Conservation (phyloP, 2,888 invertebrate genomes). For the Nomada fucata region DNA sequence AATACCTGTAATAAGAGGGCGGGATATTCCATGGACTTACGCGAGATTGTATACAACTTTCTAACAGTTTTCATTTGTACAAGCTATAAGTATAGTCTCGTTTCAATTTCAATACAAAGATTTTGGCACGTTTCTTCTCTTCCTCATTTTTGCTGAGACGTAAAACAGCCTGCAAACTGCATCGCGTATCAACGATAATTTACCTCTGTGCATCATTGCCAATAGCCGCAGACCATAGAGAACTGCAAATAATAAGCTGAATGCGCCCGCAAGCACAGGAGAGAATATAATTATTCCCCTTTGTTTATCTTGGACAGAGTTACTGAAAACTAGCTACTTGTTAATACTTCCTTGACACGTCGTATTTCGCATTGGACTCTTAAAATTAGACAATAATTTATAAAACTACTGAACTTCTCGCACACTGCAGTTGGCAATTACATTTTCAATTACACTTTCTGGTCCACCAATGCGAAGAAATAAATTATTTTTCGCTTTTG, state of each 20-base stretch:
- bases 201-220: constrained; percentile 36
- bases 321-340: constrained; percentile 6
- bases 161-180: constrained; percentile 28
- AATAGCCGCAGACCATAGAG: constrained; percentile 5
- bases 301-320: constrained; percentile 38
- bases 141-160: constrained; percentile 2
- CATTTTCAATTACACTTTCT: not conserved
- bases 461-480: not conserved
- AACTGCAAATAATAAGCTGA: constrained; percentile 23
- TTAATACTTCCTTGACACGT: constrained; percentile 13
- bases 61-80: constrained; percentile 10
- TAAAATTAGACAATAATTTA: not conserved
- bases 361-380: not conserved
- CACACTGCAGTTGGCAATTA: not conserved
- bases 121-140: constrained; percentile 63
- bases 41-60: not conserved
- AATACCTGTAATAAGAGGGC: not conserved
- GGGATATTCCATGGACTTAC: not conserved
- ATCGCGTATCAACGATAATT: constrained; percentile 32
- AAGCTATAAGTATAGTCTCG: not conserved
- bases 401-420: not conserved
- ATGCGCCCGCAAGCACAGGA: not conserved
- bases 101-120: constrained; percentile 64
- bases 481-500: not conserved
- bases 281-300: constrained; percentile 11